Conservation (phyloP, 92 coral and sea anemone genomes). For the Metridium senile region DNA sequence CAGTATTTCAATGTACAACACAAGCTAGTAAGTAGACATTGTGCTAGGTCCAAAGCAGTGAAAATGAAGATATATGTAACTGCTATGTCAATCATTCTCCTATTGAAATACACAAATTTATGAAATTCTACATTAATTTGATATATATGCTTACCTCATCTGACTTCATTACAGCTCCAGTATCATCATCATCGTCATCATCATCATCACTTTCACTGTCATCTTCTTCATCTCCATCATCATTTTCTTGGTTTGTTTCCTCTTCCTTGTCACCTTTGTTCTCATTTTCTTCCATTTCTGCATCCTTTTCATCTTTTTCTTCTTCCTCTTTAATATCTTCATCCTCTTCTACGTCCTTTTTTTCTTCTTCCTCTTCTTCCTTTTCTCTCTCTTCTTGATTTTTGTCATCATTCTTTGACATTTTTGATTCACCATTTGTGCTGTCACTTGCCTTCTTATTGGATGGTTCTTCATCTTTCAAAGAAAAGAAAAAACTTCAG, state of each 20-base stretch:
- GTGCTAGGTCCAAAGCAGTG: too few relatives aligned
- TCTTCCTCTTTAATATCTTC: background rate
- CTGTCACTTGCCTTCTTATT: too few relatives aligned
- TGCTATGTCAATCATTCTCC: too few relatives aligned
- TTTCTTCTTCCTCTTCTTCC: slow-evolving; percentile 7
- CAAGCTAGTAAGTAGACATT: too few relatives aligned
- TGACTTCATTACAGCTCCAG: slow-evolving; percentile 53
- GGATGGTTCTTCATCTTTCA: background rate
- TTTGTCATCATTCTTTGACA: background rate
- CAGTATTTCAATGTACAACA: too few relatives aligned
- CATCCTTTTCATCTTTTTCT: slow-evolving; percentile 16
- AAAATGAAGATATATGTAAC: too few relatives aligned
- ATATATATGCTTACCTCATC: slow-evolving; percentile 61
- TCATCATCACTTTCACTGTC: slow-evolving; percentile 59
- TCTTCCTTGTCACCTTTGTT: slow-evolving; percentile 12
- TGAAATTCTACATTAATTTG: too few relatives aligned
- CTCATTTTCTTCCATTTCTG: slow-evolving; percentile 10
- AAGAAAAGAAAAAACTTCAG: background rate
- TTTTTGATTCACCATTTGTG: slow-evolving; percentile 3
- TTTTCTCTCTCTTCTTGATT: slow-evolving; percentile 10
- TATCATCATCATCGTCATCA: slow-evolving; percentile 54
- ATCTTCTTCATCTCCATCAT: slow-evolving; percentile 65
- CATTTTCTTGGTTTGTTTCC: slow-evolving; percentile 25
- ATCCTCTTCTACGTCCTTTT: slow-evolving; percentile 7
- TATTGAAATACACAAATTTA: too few relatives aligned